Evolutionary conservation across 2,888 invertebrate species (phyloP), one percentile per base, ranked within the genome.

Genomic region (Conistra vaccinii): DNA sequence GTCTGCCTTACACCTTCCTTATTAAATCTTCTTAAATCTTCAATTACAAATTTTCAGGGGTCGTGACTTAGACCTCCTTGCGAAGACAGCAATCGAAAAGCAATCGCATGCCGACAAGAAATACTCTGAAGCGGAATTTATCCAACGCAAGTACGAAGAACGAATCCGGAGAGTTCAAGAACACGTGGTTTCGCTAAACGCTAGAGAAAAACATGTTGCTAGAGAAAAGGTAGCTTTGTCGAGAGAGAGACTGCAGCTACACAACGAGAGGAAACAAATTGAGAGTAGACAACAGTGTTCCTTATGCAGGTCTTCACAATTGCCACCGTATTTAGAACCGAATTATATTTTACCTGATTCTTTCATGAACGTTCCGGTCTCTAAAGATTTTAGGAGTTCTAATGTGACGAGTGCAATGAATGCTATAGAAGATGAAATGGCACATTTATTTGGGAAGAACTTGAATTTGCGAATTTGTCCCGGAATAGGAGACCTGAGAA

Each of bases 161-260:
- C 93, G 97, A 83, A 94, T 97, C 76, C 92, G 96, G 62, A 95
- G 97, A 63, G 94, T 97, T 53, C 97, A 97, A 89, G 96, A 95
- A 78, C 97, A 97, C 78, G 95, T 97, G 4, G 92, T 96, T 5
- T 96, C 97, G 1, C 87, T 97, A 29, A 96, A 97, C 32, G 89
- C 92, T 20, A 95, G 97, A 85, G 97, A 97, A 81, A 97, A 97
- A 85, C 97, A 97, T 84, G 95, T 97, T 55, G 97, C 97, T 0
- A 97, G 95, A 89, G 97, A 97, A 85, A 97, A 97, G 90, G 96
- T 97, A 0, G 93, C 95, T 4, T 87, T 97, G 17, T 97, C 97
- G 0, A 96, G 97, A 85, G 97, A 97, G 89, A 94, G 97, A 83
- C 86, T 97, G 71, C 94, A 93, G 73, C 90, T 97, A 42, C 97